Evolutionary conservation across 2,113 vertebrate species (phyloP).

Genomic region (Cavia aperea): DNA sequence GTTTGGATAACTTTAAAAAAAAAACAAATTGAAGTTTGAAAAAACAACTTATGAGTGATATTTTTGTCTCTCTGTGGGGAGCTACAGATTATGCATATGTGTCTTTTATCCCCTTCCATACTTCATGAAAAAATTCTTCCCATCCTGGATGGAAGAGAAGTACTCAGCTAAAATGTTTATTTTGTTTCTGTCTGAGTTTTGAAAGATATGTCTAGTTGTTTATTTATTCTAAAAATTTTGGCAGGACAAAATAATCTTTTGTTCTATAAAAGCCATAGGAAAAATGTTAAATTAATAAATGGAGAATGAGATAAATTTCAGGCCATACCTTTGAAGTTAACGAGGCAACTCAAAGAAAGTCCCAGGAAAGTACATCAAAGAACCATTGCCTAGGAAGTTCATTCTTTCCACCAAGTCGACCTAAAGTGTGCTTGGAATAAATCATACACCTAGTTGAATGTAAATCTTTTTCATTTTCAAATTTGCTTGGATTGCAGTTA

Average conservation of each 20-base stretch:
- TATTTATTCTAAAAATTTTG: constrained; percentile 57
- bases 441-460: neutral
- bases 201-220: constrained; percentile 43
- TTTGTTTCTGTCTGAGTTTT: constrained; percentile 62
- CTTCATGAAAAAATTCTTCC: neutral
- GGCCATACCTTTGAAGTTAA: constrained; percentile 37
- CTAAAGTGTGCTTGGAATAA: neutral
- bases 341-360: constrained; percentile 33
- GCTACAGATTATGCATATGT: neutral
- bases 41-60: constrained; percentile 11
- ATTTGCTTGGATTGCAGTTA: neutral
- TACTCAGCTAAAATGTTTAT: constrained; percentile 51
- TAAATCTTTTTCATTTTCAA: neutral
- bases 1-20: constrained; percentile 22
- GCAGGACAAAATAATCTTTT: constrained; percentile 47
- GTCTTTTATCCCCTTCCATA: constrained; percentile 12
- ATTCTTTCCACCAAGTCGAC: neutral
- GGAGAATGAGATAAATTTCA: constrained; percentile 19
- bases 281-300: constrained; percentile 59
- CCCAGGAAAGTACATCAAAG: neutral
- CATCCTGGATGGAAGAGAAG: neutral
- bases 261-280: constrained; percentile 47
- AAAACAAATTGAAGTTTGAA: neutral
- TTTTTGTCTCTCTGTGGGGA: neutral
- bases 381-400: neutral